Percentiles rank a stretch among this genome's conserved stretches.
These are phyloP conservation scores for Drosophila hydei DNA, from an alignment of 1,140 invertebrate genomes.

Conservation along the genomic window DNA sequence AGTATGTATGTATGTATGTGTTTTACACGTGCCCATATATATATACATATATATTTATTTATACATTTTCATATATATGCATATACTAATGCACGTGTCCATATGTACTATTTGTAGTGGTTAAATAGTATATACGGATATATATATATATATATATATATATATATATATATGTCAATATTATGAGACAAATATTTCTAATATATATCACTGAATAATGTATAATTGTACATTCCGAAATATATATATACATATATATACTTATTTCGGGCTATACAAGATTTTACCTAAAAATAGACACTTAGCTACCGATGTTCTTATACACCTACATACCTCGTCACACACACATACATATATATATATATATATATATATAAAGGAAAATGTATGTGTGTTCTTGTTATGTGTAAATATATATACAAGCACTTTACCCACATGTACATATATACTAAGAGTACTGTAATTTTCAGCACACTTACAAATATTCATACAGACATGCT, in stretches of 20 bases:
- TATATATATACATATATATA: constrained; percentile 1
- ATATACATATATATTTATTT: constrained; percentile 18
- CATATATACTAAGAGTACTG: background rate
- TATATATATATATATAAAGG: constrained; percentile 1
- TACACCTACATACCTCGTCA: constrained; percentile 9
- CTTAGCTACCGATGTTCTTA: constrained; percentile 45
- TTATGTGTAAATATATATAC: background rate
- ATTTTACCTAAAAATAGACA: constrained; percentile 72
- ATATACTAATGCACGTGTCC: background rate
- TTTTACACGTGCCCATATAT: background rate
- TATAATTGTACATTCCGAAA: background rate
- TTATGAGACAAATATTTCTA: background rate
- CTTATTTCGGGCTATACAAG: constrained; percentile 34
- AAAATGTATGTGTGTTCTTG: background rate
- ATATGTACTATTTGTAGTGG: background rate
- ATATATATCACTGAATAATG: constrained; percentile 48
- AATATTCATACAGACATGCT: background rate
- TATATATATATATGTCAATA: constrained; percentile 19
- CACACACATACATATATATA: background rate
- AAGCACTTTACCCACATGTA: constrained; percentile 33
- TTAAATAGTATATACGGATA: background rate
- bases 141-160: constrained; percentile 31
- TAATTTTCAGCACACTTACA: constrained; percentile 3
- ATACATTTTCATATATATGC: constrained; percentile 21
- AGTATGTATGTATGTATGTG: constrained; percentile 13